Conservation (phyloP, 2,797 vertebrate genomes). For the Bucorvus abyssinicus region DNA sequence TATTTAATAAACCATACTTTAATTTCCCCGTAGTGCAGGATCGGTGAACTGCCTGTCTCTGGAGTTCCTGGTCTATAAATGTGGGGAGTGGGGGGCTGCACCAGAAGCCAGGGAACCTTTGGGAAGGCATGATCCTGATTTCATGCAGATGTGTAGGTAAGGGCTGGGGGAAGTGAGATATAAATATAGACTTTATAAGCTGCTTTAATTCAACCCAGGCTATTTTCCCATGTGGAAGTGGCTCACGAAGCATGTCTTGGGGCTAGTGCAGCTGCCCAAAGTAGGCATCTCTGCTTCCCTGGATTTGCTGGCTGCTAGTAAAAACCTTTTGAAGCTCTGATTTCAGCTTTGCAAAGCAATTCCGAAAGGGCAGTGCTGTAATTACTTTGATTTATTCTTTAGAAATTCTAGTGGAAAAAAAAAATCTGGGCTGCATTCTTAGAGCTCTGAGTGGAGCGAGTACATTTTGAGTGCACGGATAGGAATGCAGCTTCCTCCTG, state of each 20-base stretch:
- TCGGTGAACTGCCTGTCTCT: background rate
- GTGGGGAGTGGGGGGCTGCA: background rate
- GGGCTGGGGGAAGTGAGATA: background rate
- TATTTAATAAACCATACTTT: background rate
- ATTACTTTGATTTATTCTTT: constrained; percentile 64
- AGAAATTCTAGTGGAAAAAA: constrained; percentile 45
- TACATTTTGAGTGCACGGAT: constrained; percentile 4
- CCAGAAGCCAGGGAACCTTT: background rate
- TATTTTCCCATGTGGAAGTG: constrained; percentile 42
- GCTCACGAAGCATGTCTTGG: constrained; percentile 41
- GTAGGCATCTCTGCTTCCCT: constrained; percentile 52
- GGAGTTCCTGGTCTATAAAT: background rate
- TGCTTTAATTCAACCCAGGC: constrained; percentile 58
- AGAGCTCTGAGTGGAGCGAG: background rate
- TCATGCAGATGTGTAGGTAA: constrained; percentile 51
- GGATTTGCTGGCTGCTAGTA: constrained; percentile 57
- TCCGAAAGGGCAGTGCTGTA: constrained; percentile 50
- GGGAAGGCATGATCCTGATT: constrained; percentile 48
- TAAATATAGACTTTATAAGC: constrained; percentile 44
- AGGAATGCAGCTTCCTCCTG: constrained; percentile 29
- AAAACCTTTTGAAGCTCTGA: constrained; percentile 59
- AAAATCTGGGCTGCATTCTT: constrained; percentile 25
- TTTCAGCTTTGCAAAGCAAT: constrained; percentile 66
- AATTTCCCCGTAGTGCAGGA: background rate
- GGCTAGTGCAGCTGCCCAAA: constrained; percentile 47